These are phyloP conservation scores for fruit fly (Drosophila melanogaster) DNA, from an alignment of 1,140 invertebrate genomes.

Conservation along the genomic window Release_6_plus_ISO1_MT NT_037436.4:17937001-17937500, in stretches of 20 bases:
- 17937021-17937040: conserved; percentile 39
- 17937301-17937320: conserved; percentile 53
- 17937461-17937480: conserved; percentile 46
- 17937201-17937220: conserved; percentile 41
- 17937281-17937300: conserved; percentile 39
- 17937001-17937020: conserved; percentile 22
- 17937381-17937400: conserved; percentile 72
- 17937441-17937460: conserved; percentile 25
- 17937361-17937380: conserved; percentile 26
- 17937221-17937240: conserved; percentile 34
- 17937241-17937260: conserved; percentile 26
- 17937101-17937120: conserved; percentile 35
- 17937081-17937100: conserved; percentile 47
- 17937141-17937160: conserved; percentile 24
- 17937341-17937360: conserved; percentile 14
- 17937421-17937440: conserved; percentile 38
- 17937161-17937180: conserved; percentile 4
- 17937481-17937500: conserved; percentile 80
- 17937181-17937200: conserved; percentile 16
- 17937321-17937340: conserved; percentile 41
- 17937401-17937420: conserved; percentile 73
- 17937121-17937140: conserved; percentile 40
- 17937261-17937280: conserved; percentile 67
- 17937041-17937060: conserved; percentile 60
- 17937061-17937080: conserved; percentile 21